Conservation (phyloP, 2,113 vertebrate genomes). For the Oceanites oceanicus region DNA sequence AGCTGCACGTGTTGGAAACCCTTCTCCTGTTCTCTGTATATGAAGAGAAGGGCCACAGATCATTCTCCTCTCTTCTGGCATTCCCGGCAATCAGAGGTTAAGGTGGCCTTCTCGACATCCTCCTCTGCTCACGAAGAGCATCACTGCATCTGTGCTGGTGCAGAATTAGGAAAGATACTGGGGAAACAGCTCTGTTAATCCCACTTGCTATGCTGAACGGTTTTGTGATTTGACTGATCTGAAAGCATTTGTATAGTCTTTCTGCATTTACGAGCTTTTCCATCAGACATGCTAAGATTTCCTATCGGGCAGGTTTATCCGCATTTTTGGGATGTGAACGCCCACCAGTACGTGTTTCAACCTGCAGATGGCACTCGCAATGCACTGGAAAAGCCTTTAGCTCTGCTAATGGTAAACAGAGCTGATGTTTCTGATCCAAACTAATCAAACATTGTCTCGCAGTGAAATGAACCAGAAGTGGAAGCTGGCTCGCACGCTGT, state of each 20-base stretch:
- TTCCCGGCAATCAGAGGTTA: accelerated
- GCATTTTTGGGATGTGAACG: accelerated
- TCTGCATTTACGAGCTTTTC: not conserved
- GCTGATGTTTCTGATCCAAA: not conserved
- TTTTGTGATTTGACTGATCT: not conserved
- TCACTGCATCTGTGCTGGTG: not conserved
- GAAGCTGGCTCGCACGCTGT: not conserved
- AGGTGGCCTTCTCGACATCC: not conserved
- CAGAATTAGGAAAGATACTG: not conserved
- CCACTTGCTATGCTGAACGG: not conserved
- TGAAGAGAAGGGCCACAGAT: not conserved
- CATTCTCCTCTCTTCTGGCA: not conserved
- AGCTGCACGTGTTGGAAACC: not conserved
- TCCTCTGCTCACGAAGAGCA: not conserved
- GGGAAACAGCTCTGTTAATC: not conserved
- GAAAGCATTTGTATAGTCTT: not conserved
- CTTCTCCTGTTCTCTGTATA: not conserved
- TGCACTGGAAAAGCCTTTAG: not conserved
- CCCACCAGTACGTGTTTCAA: not conserved
- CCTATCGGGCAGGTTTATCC: accelerated
- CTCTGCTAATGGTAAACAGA: not conserved
- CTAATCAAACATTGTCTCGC: not conserved
- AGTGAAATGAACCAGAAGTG: not conserved
- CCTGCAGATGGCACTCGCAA: conserved; percentile 74
- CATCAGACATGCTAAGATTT: accelerated